Evolutionary conservation across 2,797 vertebrate species (phyloP).

Genomic region (Cichlasoma orientale): DNA sequence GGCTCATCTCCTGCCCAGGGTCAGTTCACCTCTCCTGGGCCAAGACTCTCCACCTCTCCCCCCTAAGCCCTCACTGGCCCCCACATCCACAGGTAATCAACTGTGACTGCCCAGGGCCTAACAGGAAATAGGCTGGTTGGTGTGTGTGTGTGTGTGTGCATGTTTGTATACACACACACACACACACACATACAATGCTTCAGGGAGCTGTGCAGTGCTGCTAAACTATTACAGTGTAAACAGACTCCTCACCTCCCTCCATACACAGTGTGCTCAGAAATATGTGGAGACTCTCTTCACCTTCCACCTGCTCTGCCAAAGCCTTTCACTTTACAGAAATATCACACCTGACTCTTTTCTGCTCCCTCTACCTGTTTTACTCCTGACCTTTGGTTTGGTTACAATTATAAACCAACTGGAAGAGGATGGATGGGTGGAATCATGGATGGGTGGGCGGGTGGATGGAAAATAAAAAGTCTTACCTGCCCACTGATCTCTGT

Average conservation of each 20-base stretch:
- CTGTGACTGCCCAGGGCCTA: conserved; percentile 18
- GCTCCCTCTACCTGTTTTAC: neutral
- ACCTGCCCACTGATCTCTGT: too few species aligned
- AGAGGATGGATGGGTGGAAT: too few species aligned
- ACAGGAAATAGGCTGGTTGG: neutral
- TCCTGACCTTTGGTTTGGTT: neutral
- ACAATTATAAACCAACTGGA: too few species aligned
- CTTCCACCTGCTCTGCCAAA: neutral
- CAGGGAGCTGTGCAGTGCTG: conserved; percentile 8
- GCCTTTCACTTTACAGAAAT: neutral
- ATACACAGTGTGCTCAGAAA: neutral
- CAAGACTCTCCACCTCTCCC: conserved; percentile 5
- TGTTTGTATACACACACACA: conserved; percentile 1
- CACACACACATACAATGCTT: neutral
- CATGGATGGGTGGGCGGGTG: too few species aligned
- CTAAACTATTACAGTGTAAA: neutral
- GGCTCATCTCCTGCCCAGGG: conserved; percentile 64
- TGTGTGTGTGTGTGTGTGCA: conserved; percentile 8
- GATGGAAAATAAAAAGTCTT: too few species aligned
- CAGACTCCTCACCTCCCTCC: neutral
- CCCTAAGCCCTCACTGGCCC: neutral
- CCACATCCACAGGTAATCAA: conserved; percentile 38
- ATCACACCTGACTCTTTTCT: neutral
- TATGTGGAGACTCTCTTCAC: neutral
- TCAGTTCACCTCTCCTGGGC: conserved; percentile 59